These are phyloP conservation scores for Hormaphis cornu DNA, from an alignment of 1,140 invertebrate species.

Conservation along the genomic window DNA sequence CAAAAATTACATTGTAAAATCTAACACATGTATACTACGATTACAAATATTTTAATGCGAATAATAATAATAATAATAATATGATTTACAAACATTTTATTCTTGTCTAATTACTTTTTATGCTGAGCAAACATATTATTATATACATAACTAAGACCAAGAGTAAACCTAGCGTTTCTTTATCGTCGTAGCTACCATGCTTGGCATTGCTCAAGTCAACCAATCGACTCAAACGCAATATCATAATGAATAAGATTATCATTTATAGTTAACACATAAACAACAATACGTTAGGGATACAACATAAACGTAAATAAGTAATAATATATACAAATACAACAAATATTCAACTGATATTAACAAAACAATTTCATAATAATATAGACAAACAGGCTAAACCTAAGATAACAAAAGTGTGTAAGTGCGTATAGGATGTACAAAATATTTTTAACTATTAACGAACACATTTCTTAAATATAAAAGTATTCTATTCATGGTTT, in stretches of 20 bases:
- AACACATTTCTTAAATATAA: constrained; percentile 3
- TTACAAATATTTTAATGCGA: neutral
- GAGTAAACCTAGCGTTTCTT: neutral
- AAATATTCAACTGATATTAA: constrained; percentile 16
- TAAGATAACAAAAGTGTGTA: constrained; percentile 11
- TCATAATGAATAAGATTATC: neutral
- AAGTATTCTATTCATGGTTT: neutral
- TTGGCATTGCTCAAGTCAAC: neutral
- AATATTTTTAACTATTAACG: constrained; percentile 12
- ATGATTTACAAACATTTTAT: neutral
- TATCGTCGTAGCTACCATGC: constrained; percentile 4
- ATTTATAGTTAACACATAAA: neutral
- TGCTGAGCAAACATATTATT: constrained; percentile 14
- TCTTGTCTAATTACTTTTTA: neutral
- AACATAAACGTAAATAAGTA: neutral
- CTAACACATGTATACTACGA: neutral
- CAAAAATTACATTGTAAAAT: neutral
- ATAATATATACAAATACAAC: constrained; percentile 9
- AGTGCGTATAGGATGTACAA: constrained; percentile 19
- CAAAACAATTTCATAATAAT: neutral
- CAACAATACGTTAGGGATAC: constrained; percentile 14
- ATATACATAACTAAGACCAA: constrained; percentile 5
- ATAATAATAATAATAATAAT: neutral
- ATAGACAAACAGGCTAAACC: neutral
- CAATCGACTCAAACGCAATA: neutral